Evolutionary conservation across 2,888 invertebrate genomes (phyloP), one percentile per base, ranked within the genome.

Genomic region (Antheraea assamensis): DNA sequence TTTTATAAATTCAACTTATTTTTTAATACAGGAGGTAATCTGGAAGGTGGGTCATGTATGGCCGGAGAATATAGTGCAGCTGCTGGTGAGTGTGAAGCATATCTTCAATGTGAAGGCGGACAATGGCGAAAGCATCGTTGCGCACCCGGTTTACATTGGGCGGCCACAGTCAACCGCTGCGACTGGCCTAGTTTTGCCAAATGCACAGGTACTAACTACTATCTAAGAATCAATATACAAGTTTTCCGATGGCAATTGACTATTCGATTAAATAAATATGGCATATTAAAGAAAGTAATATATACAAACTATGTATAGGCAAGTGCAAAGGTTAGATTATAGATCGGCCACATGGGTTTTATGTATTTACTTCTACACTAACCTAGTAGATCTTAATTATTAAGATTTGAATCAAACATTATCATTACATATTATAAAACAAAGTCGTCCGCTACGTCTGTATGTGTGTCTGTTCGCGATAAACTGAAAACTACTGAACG

Each of bases 81-180:
- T 75, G 95, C 96, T 0, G 90, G 89, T 0, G 97, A 97, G 82
- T 98, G 98, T 83, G 96, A 96, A 74, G 95, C 96, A 0, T 98
- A 97, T 86, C 96, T 96, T 79, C 96, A 97, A 80, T 98, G 98
- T 83, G 95, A 97, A 35, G 95, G 96, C 1, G 97, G 97, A 0
- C 96, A 96, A 74, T 90, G 97, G 85, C 95, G 93, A 52, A 96
- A 96, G 78, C 97, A 97, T 80, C 95, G 95, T 78, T 98, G 98
- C 83, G 97, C 98, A 0, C 96, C 97, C 0, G 97, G 97, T 5
- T 88, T 98, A 70, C 97, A 98, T 86, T 98, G 98, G 98, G 97
- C 97, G 79, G 90, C 93, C 31, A 83, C 93, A 0, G 93, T 94
- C 71, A 95, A 95, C 64, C 95, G 96, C 66, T 98, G 98, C 82